Evolutionary conservation across 2,797 vertebrate species (phyloP).

Genomic region (Acropternis orthonyx): DNA sequence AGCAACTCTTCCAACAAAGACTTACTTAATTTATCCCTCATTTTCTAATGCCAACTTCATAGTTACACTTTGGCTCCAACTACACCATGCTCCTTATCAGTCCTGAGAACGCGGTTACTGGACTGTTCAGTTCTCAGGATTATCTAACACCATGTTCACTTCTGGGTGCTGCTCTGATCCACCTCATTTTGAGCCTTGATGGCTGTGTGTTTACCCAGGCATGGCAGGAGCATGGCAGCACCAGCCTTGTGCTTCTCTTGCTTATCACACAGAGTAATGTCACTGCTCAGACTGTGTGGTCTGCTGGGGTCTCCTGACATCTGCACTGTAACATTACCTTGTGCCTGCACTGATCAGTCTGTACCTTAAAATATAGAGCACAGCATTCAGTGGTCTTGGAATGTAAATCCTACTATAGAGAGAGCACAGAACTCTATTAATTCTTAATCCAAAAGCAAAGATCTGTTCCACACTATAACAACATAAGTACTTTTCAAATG

Average conservation of each 20-base stretch:
- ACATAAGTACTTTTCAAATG: neutral
- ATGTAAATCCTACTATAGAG: neutral
- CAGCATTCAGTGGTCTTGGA: neutral
- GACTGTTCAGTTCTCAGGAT: neutral
- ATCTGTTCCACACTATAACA: neutral
- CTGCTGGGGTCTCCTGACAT: neutral
- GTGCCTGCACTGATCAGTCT: neutral
- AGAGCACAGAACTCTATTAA: neutral
- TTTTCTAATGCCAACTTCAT: neutral
- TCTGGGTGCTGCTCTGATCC: neutral
- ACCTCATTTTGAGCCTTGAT: neutral
- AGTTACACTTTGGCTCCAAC: neutral
- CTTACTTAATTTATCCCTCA: neutral
- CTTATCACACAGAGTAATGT: neutral
- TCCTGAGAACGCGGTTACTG: neutral
- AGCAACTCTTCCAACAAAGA: neutral
- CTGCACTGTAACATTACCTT: neutral
- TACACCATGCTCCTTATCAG: neutral
- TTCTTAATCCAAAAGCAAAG: neutral
- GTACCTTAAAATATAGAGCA: neutral
- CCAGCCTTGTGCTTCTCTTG: neutral
- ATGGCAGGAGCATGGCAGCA: neutral
- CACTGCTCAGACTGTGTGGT: neutral
- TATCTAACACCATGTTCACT: neutral
- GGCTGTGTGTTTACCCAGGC: neutral